phyloP scores from a whole-genome alignment of 2,113 vertebrate species.

The Nymphicus hollandicus region DNA sequence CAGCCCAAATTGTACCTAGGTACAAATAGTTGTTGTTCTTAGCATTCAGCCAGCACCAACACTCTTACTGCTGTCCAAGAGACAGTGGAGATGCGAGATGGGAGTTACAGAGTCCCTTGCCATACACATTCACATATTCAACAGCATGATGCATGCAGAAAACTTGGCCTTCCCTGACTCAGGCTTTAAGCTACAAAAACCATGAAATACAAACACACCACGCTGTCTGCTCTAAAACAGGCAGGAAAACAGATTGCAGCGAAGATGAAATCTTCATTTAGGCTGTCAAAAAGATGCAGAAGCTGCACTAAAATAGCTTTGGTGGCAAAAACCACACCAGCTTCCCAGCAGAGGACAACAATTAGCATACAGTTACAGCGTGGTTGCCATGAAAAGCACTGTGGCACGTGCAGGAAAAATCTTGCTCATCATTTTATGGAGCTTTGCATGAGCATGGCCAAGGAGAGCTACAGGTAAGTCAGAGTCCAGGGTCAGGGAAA shows the following conservation, averaged over 20 bases:
- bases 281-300: slow-evolving; percentile 51
- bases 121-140: not conserved
- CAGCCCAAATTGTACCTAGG: not conserved
- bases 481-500: not conserved
- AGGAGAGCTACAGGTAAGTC: slow-evolving; percentile 23
- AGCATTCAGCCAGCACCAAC: not conserved
- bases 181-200: slow-evolving; percentile 1
- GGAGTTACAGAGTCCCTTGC: not conserved
- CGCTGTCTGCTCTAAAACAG: not conserved
- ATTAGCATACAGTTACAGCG: slow-evolving; percentile 30
- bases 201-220: slow-evolving; percentile 4
- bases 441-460: not conserved
- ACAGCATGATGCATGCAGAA: not conserved
- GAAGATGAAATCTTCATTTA: slow-evolving; percentile 46
- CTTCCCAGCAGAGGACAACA: slow-evolving; percentile 31
- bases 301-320: slow-evolving; percentile 49
- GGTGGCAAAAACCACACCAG: slow-evolving; percentile 52
- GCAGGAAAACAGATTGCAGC: slow-evolving; percentile 16
- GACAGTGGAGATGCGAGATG: not conserved
- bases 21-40: not conserved
- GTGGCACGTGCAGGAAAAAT: not conserved
- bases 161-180: not conserved
- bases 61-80: not conserved
- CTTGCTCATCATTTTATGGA: not conserved
- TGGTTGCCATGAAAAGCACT: not conserved